Evolutionary conservation across 2,888 invertebrate species (phyloP), one percentile per base, ranked within the genome.

Genomic region (Zygaena filipendulae): DNA sequence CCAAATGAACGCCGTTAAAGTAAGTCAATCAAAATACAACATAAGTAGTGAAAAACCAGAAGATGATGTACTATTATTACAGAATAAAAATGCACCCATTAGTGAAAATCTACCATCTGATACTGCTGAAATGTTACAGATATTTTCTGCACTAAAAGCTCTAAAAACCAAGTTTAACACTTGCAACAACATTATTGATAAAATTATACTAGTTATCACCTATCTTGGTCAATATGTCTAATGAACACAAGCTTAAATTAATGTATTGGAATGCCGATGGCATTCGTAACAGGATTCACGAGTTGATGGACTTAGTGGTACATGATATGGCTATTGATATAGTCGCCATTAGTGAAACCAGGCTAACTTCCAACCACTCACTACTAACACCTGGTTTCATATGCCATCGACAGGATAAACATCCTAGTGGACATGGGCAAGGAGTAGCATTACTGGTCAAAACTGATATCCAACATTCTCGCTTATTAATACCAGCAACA

Each of bases 261-360:
- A 34, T 19, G 35, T 30, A 26, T 25, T 29, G 22, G 28, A 27
- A 2, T 10, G 9, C n/a, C n/a, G n/a, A n/a, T n/a, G n/a, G n/a
- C n/a, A n/a, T n/a, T n/a, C n/a, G n/a, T n/a, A n/a, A n/a, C 0
- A 35, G 32, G 28, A 22, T 32, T 3, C 13, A 8, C 8, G 32
- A 32, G 25, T 23, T 32, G 2, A 18, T 32, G 8, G 11, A 10
- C 7, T 18, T 16, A 23, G 12, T 23, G n/a, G n/a, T n/a, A 30
- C 33, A 33, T 34, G 35, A 36, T 31, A 30, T 30, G 29, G 30
- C 40, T 36, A 27, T 23, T 27, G 25, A 35, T 19, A 12, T 33
- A n/a, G 21, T 33, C 9, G 27, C 26, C 12, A 16, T 33, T 3
- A 21, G 27, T 19, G 33, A 33, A 22, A 29, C 33, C n/a, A 26